Percentiles rank a stretch among this genome's conserved stretches.
phyloP scores from a whole-genome alignment of 2,113 vertebrate species.

The Tylochromis polylepis region DNA sequence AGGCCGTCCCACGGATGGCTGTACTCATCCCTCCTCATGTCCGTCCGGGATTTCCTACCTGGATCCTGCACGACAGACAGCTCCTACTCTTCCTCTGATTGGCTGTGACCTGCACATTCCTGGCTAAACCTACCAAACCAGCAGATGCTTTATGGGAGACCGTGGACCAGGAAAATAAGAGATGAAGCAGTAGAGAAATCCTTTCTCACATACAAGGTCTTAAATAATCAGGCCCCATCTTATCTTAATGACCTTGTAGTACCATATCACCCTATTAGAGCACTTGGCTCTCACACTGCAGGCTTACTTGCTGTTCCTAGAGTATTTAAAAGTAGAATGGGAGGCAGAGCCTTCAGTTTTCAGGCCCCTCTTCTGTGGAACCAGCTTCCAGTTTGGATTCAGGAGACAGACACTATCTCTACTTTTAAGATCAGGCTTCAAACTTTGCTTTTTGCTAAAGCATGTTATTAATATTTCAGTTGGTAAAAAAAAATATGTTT shows the following conservation, averaged over 20 bases:
- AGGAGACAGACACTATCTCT: neutral
- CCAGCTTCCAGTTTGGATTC: neutral
- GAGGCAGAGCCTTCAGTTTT: neutral
- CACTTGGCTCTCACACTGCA: rapidly evolving
- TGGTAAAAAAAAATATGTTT: neutral
- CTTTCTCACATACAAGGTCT: too few species aligned
- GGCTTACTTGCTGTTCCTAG: neutral
- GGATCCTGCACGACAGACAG: too few species aligned
- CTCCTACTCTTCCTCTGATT: neutral
- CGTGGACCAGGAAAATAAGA: neutral
- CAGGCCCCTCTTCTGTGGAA: neutral
- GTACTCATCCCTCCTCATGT: neutral
- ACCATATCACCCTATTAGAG: neutral
- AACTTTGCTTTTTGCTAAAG: neutral
- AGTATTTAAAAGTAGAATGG: neutral
- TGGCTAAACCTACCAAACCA: neutral
- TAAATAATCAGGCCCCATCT: neutral
- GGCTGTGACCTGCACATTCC: neutral
- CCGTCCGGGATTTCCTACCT: neutral
- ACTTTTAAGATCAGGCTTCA: neutral
- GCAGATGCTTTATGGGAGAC: neutral
- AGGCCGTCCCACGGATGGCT: neutral
- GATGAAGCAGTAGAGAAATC: neutral
- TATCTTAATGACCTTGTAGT: neutral
- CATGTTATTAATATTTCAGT: neutral